These are phyloP conservation scores for Ctenoplectra terminalis DNA, from an alignment of 1,140 invertebrate genomes.

Conservation along the genomic window DNA sequence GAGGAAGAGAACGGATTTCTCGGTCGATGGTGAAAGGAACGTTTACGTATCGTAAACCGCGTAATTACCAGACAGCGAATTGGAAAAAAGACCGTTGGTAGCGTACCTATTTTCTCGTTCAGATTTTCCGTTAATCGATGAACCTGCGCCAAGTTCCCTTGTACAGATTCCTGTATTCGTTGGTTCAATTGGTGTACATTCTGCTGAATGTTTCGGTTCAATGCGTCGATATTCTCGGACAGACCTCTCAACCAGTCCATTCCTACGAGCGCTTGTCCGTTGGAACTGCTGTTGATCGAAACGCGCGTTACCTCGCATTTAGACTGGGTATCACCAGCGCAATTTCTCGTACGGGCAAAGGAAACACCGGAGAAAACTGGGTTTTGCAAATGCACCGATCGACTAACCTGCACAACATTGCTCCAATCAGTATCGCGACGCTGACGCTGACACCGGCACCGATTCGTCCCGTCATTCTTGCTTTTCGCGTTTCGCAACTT, in stretches of 20 bases:
- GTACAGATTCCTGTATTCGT: slow-evolving; percentile 43
- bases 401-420: slow-evolving; percentile 37
- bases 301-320: background rate
- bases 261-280: slow-evolving; percentile 1
- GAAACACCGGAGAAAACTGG: background rate
- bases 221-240: slow-evolving; percentile 22
- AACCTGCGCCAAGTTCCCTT: background rate
- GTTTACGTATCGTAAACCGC: background rate
- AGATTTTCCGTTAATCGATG: background rate
- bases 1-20: slow-evolving; percentile 22
- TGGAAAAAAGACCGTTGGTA: background rate
- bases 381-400: background rate
- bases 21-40: slow-evolving; percentile 60
- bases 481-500: background rate
- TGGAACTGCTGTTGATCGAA: slow-evolving; percentile 24
- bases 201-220: slow-evolving; percentile 46
- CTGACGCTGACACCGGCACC: too few relatives aligned
- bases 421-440: background rate
- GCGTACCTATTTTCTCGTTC: background rate
- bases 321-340: too few relatives aligned
- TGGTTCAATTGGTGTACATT: slow-evolving; percentile 39
- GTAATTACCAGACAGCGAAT: slow-evolving; percentile 8
- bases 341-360: background rate
- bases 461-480: background rate
- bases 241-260: slow-evolving; percentile 42